Evolutionary conservation across 2,888 invertebrate genomes (phyloP).

Genomic region (Branchipolynoe longqiensis): DNA sequence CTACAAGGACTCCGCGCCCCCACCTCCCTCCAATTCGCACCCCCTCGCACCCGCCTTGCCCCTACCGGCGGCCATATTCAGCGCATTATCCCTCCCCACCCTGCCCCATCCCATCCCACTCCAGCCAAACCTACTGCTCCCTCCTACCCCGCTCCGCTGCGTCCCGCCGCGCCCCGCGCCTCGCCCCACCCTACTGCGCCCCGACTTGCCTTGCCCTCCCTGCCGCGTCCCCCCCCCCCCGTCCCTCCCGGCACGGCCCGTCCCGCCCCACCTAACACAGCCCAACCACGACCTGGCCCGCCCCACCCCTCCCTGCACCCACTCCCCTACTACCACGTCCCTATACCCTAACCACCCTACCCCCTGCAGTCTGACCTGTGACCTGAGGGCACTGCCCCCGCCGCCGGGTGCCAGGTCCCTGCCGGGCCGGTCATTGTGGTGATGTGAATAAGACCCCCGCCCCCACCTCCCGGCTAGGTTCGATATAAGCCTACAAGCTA

Average conservation of each 20-base stretch:
- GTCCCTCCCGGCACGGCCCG: not conserved
- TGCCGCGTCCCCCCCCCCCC: not conserved
- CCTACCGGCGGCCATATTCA: no score
- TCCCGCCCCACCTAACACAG: no score
- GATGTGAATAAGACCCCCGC: slow-evolving; percentile 22
- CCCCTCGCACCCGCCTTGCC: no score
- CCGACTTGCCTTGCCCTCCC: no score
- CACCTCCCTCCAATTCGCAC: no score
- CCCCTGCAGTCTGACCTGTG: slow-evolving; percentile 5
- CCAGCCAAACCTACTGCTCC: no score
- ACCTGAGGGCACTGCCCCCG: not conserved
- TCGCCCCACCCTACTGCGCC: not conserved
- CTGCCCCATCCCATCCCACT: no score
- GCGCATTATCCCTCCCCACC: no score
- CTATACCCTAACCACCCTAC: not conserved
- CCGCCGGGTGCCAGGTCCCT: not conserved
- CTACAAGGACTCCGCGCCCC: no score
- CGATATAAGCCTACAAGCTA: slow-evolving; percentile 4
- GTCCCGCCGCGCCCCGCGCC: not conserved
- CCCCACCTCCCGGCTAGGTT: no score
- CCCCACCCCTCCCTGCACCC: slow-evolving; percentile 1
- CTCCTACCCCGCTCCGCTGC: no score
- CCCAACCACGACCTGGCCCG: not conserved
- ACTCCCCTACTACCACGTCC: not conserved
- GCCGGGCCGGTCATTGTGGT: slow-evolving; percentile 1